Percentiles rank a stretch among this genome's conserved stretches.
phyloP scores from a whole-genome alignment of 2,797 vertebrate genomes.

The Sparidentex hasta region DNA sequence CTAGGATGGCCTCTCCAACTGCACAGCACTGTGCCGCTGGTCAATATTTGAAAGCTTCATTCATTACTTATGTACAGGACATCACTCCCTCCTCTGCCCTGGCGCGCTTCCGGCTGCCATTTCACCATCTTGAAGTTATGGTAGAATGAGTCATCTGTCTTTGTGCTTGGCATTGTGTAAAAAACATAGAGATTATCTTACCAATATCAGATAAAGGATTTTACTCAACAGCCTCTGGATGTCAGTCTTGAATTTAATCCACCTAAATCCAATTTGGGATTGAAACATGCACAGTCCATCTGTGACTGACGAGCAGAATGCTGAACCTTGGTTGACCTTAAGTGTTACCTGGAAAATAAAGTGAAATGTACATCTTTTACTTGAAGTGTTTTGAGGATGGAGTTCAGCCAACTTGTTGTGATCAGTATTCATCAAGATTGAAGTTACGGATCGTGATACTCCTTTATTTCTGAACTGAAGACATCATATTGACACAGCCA shows the following conservation, averaged over 20 bases:
- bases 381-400: not conserved
- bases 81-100: conserved; percentile 2
- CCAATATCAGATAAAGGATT: not conserved
- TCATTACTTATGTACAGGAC: conserved; percentile 69
- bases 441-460: not conserved
- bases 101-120: not conserved
- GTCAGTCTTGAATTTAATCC: not conserved
- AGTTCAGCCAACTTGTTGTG: not conserved
- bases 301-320: not conserved
- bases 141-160: conserved; percentile 4
- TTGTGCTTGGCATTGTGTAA: not conserved
- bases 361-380: not conserved
- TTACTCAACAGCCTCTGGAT: not conserved
- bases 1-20: conserved; percentile 53
- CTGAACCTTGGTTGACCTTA: not conserved
- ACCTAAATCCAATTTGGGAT: not conserved
- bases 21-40: conserved; percentile 47
- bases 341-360: not conserved
- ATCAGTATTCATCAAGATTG: too few relatives aligned
- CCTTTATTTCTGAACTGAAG: not conserved
- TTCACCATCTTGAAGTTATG: conserved; percentile 2
- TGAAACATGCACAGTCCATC: not conserved
- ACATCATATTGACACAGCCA: not conserved
- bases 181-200: not conserved
- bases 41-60: conserved; percentile 75